Percentiles rank a stretch among this genome's conserved stretches.
These are phyloP conservation scores for Orthosia gothica DNA, from an alignment of 2,888 invertebrate genomes.

Conservation along the genomic window DNA sequence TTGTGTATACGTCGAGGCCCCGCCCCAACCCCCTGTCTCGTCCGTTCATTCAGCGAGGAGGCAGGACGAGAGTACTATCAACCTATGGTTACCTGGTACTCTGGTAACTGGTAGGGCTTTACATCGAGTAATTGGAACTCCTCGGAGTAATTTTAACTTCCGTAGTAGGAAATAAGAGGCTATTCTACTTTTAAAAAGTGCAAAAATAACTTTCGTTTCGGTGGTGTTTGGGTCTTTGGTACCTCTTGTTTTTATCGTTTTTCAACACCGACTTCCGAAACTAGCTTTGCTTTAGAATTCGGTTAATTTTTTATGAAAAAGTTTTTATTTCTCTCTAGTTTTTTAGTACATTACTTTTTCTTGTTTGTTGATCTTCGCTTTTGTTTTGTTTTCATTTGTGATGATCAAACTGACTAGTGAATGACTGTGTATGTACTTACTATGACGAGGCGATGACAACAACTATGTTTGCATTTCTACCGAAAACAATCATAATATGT, in stretches of 20 bases:
- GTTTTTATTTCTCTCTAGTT: background rate
- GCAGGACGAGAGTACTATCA: constrained; percentile 49
- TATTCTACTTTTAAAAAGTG: background rate
- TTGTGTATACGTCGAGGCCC: constrained; percentile 57
- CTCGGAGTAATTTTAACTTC: constrained; percentile 31
- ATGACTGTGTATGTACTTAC: background rate
- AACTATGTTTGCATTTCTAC: constrained; percentile 13
- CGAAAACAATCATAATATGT: constrained; percentile 11
- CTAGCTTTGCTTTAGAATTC: no score
- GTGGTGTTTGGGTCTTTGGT: no score
- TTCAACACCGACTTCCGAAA: no score
- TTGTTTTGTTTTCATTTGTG: background rate
- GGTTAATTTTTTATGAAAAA: no score
- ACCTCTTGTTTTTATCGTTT: no score
- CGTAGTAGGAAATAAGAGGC: constrained; percentile 6
- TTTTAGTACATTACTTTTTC: background rate
- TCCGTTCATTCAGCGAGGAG: constrained; percentile 50
- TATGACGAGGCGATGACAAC: constrained; percentile 3
- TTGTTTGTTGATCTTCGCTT: background rate
- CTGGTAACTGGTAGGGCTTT: constrained; percentile 14
- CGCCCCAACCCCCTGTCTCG: constrained; percentile 41
- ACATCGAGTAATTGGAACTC: constrained; percentile 36
- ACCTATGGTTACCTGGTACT: constrained; percentile 34
- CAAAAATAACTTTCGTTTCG: no score
- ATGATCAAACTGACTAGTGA: background rate